phyloP scores from a whole-genome alignment of 2,797 vertebrate genomes.

The Borostomias antarcticus region DNA sequence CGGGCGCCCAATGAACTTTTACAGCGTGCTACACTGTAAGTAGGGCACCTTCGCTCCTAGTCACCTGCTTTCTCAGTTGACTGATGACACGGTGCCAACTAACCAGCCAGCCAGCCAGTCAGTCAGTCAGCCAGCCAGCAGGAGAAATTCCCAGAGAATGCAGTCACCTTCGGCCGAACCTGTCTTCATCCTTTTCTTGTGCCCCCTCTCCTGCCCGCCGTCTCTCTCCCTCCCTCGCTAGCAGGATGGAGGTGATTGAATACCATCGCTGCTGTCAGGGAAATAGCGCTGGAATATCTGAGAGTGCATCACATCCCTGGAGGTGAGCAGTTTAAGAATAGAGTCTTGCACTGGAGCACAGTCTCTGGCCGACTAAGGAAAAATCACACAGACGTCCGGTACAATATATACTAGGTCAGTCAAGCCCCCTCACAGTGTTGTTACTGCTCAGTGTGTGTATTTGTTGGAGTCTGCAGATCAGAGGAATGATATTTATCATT shows the following conservation, averaged over 20 bases:
- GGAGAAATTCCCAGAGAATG: constrained; percentile 59
- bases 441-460: background rate
- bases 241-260: constrained; percentile 49
- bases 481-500: background rate
- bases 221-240: constrained; percentile 15
- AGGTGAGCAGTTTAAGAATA: constrained; percentile 50
- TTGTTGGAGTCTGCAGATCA: constrained; percentile 20
- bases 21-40: constrained; percentile 39
- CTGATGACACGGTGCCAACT: constrained; percentile 70
- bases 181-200: constrained; percentile 54
- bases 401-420: no score
- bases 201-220: constrained; percentile 23
- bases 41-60: constrained; percentile 62
- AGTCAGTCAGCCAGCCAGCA: constrained; percentile 35
- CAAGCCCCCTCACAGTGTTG: constrained; percentile 12
- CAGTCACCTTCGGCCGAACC: constrained; percentile 65
- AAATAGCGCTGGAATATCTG: constrained; percentile 44
- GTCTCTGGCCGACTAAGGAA: constrained; percentile 39
- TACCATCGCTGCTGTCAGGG: constrained; percentile 32
- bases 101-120: constrained; percentile 11
- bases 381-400: constrained; percentile 36
- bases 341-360: constrained; percentile 43
- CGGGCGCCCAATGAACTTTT: no score
- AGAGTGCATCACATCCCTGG: constrained; percentile 35
- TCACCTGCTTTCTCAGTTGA: constrained; percentile 69